Evolutionary conservation across 2,797 vertebrate species (phyloP).

Genomic region (Scolopax bukidnonensis): DNA sequence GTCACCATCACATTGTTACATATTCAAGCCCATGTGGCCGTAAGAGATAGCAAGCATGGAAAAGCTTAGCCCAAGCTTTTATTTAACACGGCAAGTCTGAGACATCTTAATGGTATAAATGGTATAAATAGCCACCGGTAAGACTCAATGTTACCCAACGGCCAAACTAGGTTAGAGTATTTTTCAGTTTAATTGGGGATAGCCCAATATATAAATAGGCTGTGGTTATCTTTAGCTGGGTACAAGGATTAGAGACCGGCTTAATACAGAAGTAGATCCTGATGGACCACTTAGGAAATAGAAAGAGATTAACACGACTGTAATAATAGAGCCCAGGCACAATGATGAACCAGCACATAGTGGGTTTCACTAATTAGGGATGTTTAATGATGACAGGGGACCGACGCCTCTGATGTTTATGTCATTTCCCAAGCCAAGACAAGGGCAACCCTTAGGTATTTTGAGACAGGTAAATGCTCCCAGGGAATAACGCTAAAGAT

Average conservation of each 20-base stretch:
- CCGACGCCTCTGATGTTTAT: not conserved
- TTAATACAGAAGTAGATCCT: constrained; percentile 23
- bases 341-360: fast-evolving
- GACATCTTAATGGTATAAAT: not conserved
- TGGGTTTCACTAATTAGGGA: not conserved
- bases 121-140: not conserved
- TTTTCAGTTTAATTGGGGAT: constrained; percentile 50
- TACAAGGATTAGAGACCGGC: constrained; percentile 28
- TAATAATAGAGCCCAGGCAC: not conserved
- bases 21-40: not conserved
- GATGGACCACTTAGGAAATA: constrained; percentile 22
- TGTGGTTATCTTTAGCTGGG: constrained; percentile 41
- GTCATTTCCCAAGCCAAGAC: not conserved
- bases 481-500: not conserved
- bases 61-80: constrained; percentile 23
- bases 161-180: constrained; percentile 27
- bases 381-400: not conserved
- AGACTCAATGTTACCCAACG: constrained; percentile 18
- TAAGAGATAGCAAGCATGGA: not conserved
- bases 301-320: constrained; percentile 31
- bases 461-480: not conserved
- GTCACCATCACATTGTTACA: not conserved
- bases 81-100: not conserved
- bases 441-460: not conserved
- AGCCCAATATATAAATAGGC: constrained; percentile 62